Base-by-base conservation (phyloP, 2,888 invertebrate species). In the Cephus runcator region DNA sequence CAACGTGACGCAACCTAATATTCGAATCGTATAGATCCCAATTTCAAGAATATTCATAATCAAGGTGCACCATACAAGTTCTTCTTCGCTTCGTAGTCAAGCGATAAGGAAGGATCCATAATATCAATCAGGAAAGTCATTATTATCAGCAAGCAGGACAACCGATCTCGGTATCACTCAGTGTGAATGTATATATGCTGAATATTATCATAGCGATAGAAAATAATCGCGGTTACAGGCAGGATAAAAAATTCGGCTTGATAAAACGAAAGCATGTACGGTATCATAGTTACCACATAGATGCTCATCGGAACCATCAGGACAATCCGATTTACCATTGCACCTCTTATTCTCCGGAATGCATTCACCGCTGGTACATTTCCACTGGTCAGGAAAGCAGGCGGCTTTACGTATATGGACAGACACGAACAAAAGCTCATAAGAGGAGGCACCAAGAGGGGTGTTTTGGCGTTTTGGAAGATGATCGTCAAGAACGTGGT, bases 301-400 rank as follows among this genome's bases (percentile, higher is more conserved):
- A 84, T 84, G 85, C 88, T 94, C 94, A 88, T 94, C 93, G 76
- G 93, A 93, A 83, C 89, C 90, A 85, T 94, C 94, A 73, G 85
- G 82, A 87, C 94, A 94, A 84, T 88, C 84, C 30, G 79, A 73
- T 80, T 85, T 83, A 1, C 93, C 92, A 86, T 96, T 93, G 90
- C 96, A 96, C 34, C 92, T 92, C 73, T 90, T 91, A 33, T 83
- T 86, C 15, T 86, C 85, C 11, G 93, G 92, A 76, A 96, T 93
- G 89, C 96, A 96, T 40, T 93, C 92, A 3, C 93, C 93, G 82
- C 92, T 92, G 82, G 93, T 92, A 84, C 94, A 95, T n/a, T 91
- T 91, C 84, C 92, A 88, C 83, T 92, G 90, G 73, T 87, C 85
- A 81, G 85, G 86, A 76, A 84, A 83, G 85, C 90, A 89, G 82